These are phyloP conservation scores for Xenus cinereus DNA, from an alignment of 2,113 vertebrate species.

Conservation along the genomic window DNA sequence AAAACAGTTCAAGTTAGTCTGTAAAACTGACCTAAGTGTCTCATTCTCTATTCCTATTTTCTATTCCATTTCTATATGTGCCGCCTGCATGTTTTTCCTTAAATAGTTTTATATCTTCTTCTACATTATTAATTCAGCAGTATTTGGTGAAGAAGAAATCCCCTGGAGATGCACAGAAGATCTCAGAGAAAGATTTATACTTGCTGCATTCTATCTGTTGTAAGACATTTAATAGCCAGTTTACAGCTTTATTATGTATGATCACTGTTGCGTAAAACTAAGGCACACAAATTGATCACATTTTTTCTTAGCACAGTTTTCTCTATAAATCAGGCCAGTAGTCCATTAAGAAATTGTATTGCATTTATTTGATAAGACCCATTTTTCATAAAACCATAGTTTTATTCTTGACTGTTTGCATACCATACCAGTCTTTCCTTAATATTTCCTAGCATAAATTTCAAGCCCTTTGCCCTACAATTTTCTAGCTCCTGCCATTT, in stretches of 20 bases:
- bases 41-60: neutral
- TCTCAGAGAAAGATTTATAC: neutral
- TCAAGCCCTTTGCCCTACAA: neutral
- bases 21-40: neutral
- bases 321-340: neutral
- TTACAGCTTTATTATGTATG: neutral
- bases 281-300: neutral
- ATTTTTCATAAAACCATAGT: neutral
- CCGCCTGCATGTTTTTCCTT: neutral
- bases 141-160: neutral
- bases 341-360: neutral
- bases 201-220: neutral
- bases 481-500: neutral
- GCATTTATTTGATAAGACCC: neutral
- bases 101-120: neutral
- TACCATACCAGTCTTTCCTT: neutral
- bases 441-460: neutral
- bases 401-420: neutral
- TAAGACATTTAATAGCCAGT: neutral
- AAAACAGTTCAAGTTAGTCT: neutral
- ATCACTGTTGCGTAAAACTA: neutral
- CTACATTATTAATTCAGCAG: neutral
- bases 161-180: neutral
- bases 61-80: neutral
- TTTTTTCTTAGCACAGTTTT: neutral